phyloP scores from a whole-genome alignment of 2,797 vertebrate genomes.

The Poecile montanus region DNA sequence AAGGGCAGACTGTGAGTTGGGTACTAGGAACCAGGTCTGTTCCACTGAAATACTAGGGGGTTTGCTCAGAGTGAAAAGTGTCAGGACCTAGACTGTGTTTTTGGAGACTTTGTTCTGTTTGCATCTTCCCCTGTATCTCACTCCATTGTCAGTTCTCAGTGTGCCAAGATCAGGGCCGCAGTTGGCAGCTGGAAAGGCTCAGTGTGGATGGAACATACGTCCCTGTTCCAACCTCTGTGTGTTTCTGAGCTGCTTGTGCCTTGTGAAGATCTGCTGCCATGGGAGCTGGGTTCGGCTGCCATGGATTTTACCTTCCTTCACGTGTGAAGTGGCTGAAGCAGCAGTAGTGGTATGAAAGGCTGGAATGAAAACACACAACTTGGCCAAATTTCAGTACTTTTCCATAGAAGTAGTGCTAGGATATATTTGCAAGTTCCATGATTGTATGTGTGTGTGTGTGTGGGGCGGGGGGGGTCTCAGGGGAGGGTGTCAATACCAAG shows the following conservation, averaged over 20 bases:
- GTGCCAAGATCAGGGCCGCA: background rate
- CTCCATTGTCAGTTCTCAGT: background rate
- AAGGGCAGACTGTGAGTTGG: background rate
- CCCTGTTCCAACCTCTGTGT: background rate
- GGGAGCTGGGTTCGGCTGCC: background rate
- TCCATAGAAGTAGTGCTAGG: background rate
- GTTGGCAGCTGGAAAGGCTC: background rate
- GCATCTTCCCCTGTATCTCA: background rate
- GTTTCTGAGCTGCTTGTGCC: background rate
- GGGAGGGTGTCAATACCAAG: background rate
- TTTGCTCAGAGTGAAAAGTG: background rate
- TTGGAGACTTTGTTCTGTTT: background rate
- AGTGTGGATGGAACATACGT: accelerated
- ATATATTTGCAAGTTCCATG: background rate
- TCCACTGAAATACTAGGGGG: background rate
- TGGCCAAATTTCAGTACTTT: background rate
- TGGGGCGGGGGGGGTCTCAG: background rate
- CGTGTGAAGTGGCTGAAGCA: background rate
- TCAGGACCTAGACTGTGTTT: background rate
- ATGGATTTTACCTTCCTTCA: background rate
- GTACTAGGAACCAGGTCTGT: background rate
- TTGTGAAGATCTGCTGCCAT: background rate
- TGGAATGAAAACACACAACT: background rate
- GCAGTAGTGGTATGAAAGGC: background rate
- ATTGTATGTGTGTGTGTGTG: background rate